Evolutionary conservation across 64 coral and sea anemone genomes (phyloP), one percentile per base, ranked within the genome.

Genomic region (Pachyseris speciosa): DNA sequence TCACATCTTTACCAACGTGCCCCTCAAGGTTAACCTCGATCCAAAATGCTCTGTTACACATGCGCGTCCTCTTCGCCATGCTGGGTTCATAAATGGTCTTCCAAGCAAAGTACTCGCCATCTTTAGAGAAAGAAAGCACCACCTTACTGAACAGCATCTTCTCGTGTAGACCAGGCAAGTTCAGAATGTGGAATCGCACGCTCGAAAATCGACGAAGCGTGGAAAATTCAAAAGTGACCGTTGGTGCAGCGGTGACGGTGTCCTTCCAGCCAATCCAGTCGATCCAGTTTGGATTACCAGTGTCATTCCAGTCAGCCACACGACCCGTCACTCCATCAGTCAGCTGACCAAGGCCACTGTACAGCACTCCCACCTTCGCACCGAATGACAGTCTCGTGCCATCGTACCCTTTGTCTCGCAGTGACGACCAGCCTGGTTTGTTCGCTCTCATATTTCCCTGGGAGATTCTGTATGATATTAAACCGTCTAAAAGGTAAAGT

Each of bases 61-160:
- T 72, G 33, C 20, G 8, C 48, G 55, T 61, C 28, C 95, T 78
- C 65, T 90, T 96, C 0, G 68, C 28, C 39, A 92, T 80, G 6
- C 86, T 86, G 5, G 95, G 95, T 32, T 96, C 95, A 49, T 88
- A 96, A 38, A 96, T 91, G 17, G 87, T 89, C 32, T 96, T 93
- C 95, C 95, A 96, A 27, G 95, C 65, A 36, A 93, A 96, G 50
- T 96, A 96, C 51, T 96, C 95, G 28, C 95, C 95, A 49, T 96
- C 95, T 37, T 88, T 66, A 33, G 91, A 93, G 31, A 96, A 96
- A 8, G 95, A 93, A 28, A 96, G 57, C 9, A 96, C 86, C 22
- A 96, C 58, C 37, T 96, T 96, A 66, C 87, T 91, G 61, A 96
- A 96, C 13, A 96, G 70, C 69, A 96, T 72, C 36, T 96, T 96